A percentile compares a stretch with the other conserved stretches of the same genome.
Evolutionary conservation across 2,888 invertebrate genomes (phyloP).

Genomic region (Andrena marginata): DNA sequence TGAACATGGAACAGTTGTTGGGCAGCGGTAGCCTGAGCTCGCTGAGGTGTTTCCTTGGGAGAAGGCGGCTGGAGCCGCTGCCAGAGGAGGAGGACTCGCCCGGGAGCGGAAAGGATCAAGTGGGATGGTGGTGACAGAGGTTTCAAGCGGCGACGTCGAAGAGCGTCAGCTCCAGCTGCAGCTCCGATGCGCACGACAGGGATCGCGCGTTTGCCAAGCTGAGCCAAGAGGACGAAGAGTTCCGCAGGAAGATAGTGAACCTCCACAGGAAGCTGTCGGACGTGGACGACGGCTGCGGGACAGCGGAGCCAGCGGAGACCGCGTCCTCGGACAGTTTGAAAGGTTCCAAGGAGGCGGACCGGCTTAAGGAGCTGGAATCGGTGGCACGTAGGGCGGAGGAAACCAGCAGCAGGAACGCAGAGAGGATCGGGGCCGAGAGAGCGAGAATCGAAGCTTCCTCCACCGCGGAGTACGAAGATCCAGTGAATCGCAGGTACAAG

Average conservation of each 20-base stretch:
- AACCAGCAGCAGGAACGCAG: slow-evolving; percentile 65
- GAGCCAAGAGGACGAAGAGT: slow-evolving; percentile 82
- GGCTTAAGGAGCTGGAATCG: slow-evolving; percentile 69
- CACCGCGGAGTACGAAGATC: slow-evolving; percentile 35
- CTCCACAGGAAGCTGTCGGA: slow-evolving; percentile 80
- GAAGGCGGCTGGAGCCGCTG: slow-evolving; percentile 92
- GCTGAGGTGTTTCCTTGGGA: slow-evolving; percentile 85
- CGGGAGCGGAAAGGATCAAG: slow-evolving; percentile 80
- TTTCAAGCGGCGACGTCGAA: slow-evolving; percentile 77
- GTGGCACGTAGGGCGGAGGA: slow-evolving; percentile 74
- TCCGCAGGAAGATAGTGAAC: slow-evolving; percentile 82
- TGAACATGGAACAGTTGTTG: slow-evolving; percentile 83
- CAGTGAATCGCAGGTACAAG: slow-evolving; percentile 41
- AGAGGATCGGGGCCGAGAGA: slow-evolving; percentile 58
- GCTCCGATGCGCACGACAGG: slow-evolving; percentile 67
- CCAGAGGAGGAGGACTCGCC: slow-evolving; percentile 92
- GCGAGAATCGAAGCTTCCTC: slow-evolving; percentile 42
- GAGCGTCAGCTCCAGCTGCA: slow-evolving; percentile 65
- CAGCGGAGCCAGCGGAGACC: slow-evolving; percentile 22
- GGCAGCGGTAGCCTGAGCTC: slow-evolving; percentile 79
- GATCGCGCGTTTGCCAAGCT: slow-evolving; percentile 79
- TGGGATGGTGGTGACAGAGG: slow-evolving; percentile 85
- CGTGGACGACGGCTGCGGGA: slow-evolving; percentile 64
- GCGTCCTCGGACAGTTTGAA: slow-evolving; percentile 22
- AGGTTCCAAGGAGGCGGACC: slow-evolving; percentile 58